Conservation (phyloP, 2,113 vertebrate genomes). For the Cynocephalus volans region DNA sequence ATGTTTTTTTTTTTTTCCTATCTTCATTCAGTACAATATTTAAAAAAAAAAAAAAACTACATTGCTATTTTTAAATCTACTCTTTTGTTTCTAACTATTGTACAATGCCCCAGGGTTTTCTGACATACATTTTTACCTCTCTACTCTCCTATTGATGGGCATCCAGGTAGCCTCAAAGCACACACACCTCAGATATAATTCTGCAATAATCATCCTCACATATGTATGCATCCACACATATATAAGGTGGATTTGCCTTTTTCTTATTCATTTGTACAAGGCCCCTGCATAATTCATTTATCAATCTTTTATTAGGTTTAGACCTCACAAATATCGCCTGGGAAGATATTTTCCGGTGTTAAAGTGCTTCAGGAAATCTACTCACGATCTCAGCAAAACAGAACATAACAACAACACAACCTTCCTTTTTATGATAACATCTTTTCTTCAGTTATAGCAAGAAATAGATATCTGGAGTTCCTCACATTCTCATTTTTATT, state of each 20-base stretch:
- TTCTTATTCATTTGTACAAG: not conserved
- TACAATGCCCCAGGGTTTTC: not conserved
- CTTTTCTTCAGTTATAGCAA: not conserved
- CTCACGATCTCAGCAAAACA: not conserved
- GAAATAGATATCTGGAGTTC: not conserved
- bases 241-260: not conserved
- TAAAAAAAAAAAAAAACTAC: not conserved
- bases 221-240: fast-evolving
- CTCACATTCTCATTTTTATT: not conserved
- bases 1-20: no score
- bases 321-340: not conserved
- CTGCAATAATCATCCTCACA: not conserved
- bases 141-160: fast-evolving
- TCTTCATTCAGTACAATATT: not conserved
- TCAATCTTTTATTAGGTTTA: no score
- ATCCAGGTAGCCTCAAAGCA: not conserved
- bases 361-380: not conserved
- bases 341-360: not conserved
- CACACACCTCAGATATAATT: not conserved
- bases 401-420: fast-evolving
- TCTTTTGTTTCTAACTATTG: not conserved
- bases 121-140: not conserved
- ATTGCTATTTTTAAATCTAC: not conserved
- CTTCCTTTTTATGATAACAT: fast-evolving
- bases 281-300: not conserved